phyloP scores from a whole-genome alignment of 2,797 vertebrate species.

The Microhierax caerulescens region DNA sequence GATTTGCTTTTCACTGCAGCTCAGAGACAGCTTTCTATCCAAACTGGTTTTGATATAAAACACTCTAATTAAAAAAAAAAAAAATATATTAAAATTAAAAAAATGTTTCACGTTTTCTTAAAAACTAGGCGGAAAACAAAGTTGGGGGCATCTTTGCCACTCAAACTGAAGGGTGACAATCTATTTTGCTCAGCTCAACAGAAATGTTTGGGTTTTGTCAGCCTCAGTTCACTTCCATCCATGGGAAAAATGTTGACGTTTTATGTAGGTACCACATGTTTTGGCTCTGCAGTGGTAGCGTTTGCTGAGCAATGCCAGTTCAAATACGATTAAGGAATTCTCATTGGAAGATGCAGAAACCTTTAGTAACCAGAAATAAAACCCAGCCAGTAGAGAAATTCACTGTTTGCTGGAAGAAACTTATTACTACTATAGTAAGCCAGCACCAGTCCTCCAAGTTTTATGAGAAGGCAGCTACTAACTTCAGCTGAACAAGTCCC shows the following conservation, averaged over 20 bases:
- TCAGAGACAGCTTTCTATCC: not conserved
- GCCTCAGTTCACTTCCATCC: not conserved
- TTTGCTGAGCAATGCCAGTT: not conserved
- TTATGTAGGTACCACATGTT: not conserved
- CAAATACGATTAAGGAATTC: not conserved
- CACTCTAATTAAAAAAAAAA: no score
- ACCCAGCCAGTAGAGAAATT: not conserved
- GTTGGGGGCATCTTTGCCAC: not conserved
- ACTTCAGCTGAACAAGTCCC: not conserved
- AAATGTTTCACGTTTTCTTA: not conserved
- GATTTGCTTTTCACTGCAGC: not conserved
- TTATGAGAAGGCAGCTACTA: not conserved
- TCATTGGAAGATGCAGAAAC: not conserved
- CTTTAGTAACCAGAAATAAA: not conserved
- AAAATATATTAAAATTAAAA: no score
- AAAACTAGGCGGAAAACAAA: not conserved
- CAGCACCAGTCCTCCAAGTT: not conserved
- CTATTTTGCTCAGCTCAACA: not conserved
- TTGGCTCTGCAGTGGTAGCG: not conserved
- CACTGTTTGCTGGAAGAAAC: not conserved
- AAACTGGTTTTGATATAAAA: not conserved
- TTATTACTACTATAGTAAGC: rapidly evolving
- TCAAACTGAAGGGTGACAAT: not conserved
- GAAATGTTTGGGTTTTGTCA: not conserved
- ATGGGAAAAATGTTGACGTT: not conserved